Evolutionary conservation across 2,888 invertebrate species (phyloP), one percentile per base, ranked within the genome.

Genomic region (Crocallis elinguaria): DNA sequence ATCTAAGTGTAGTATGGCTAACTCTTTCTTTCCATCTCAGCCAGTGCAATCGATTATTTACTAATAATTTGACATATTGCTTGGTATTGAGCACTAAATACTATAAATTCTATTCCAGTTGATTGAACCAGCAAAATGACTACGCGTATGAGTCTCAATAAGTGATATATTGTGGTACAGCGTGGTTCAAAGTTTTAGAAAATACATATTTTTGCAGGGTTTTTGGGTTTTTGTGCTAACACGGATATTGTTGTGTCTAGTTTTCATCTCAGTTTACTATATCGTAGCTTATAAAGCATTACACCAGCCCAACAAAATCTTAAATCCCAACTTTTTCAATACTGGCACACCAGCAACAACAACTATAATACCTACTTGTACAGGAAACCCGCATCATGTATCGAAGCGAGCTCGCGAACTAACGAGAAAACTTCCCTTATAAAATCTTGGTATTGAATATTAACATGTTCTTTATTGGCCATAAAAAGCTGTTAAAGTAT

Each of bases 401-500:
- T 77, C 76, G 77, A 66, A 60, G 56, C 63, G 75, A 77, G 71
- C 75, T 71, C 44, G 53, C 42, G 61, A 76, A 79, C 77, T 84
- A 84, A 84, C 81, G 81, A 84, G 84, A 80, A 82, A 86, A 86
- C 71, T 86, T 86, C 75, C 61, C 77, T 77, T 84, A 86, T 85
- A 84, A 84, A 84, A 85, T 82, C 75, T 74, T 77, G 78, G 79
- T 80, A 86, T 86, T 86, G 85, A 86, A 86, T 86, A 85, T 84
- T 86, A 86, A 84, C 82, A 82, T 78, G 80, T 75, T 73, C 74
- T 79, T 82, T 83, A 84, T 82, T 73, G 80, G 72, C 69, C 74
- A 77, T 85, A 80, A 84, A 83, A 78, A 72, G 69, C 53, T 43
- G 46, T 54, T 54, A 44, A 54, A 54, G 71, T 67, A 70, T 80